Evolutionary conservation across 2,888 invertebrate genomes (phyloP).

Genomic region (Acronicta alni): DNA sequence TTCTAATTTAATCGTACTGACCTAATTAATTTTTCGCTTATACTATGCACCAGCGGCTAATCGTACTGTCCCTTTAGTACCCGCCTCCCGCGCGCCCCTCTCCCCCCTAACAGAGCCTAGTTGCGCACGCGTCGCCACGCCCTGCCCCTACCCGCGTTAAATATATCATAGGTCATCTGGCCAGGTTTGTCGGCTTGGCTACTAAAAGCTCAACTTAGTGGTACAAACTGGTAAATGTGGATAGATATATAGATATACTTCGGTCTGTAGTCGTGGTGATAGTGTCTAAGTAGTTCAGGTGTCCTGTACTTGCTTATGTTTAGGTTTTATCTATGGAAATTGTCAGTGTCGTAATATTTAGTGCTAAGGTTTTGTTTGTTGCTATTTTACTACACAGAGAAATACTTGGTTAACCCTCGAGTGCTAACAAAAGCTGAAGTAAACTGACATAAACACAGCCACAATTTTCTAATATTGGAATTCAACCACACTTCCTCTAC

Average conservation of each 20-base stretch:
- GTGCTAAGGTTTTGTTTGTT: conserved; percentile 27
- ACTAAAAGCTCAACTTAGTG: conserved; percentile 57
- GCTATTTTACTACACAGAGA: not conserved
- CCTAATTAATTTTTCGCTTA: conserved; percentile 14
- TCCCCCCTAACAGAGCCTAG: conserved; percentile 63
- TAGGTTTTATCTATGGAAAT: conserved; percentile 38
- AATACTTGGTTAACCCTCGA: not conserved
- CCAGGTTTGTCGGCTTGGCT: conserved; percentile 66
- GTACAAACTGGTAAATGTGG: conserved; percentile 40
- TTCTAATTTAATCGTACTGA: too few species aligned
- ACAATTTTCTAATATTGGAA: not conserved
- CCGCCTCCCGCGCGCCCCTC: conserved; percentile 54
- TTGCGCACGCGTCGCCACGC: conserved; percentile 84
- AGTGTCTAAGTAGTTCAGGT: conserved; percentile 47
- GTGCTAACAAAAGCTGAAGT: too few species aligned
- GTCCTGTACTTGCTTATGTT: conserved; percentile 34
- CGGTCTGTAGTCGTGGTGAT: conserved; percentile 39
- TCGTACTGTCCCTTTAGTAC: conserved; percentile 75
- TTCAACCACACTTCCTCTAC: too few species aligned
- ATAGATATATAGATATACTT: conserved; percentile 47
- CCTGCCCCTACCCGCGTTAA: conserved; percentile 77
- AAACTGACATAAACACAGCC: not conserved
- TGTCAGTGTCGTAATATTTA: conserved; percentile 39
- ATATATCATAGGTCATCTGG: conserved; percentile 82
- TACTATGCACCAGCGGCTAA: conserved; percentile 59